Evolutionary conservation across 2,888 invertebrate genomes (phyloP).

Genomic region (Tineola bisselliella): DNA sequence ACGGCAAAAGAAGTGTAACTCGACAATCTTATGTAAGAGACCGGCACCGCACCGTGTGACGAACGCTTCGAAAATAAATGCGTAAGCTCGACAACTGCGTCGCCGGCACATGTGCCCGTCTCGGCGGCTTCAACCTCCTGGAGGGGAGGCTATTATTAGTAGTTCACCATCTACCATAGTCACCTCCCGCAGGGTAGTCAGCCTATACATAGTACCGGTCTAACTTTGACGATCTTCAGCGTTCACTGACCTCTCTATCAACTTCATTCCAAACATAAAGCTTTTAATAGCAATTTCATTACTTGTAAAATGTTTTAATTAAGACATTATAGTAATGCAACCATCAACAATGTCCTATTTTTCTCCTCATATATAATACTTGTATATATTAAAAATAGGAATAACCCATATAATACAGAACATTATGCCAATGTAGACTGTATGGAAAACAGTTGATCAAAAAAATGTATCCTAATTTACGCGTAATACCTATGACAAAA

Average conservation of each 20-base stretch:
- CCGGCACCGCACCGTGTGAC: constrained; percentile 55
- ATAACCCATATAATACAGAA: too few relatives aligned
- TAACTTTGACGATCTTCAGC: constrained; percentile 57
- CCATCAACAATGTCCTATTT: too few relatives aligned
- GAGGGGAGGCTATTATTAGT: constrained; percentile 68
- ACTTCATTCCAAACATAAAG: constrained; percentile 23
- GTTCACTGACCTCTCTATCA: constrained; percentile 52
- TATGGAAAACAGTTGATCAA: too few relatives aligned
- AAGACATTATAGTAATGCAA: too few relatives aligned
- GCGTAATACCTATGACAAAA: too few relatives aligned
- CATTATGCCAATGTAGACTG: too few relatives aligned
- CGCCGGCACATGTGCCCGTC: constrained; percentile 58
- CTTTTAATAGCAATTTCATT: too few relatives aligned
- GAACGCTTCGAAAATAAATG: constrained; percentile 63
- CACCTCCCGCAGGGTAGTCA: constrained; percentile 66
- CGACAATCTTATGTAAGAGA: not conserved
- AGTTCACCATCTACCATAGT: constrained; percentile 61
- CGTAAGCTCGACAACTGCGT: constrained; percentile 15
- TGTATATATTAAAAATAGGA: too few relatives aligned
- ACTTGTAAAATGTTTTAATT: too few relatives aligned
- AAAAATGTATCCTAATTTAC: too few relatives aligned
- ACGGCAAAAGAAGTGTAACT: not conserved
- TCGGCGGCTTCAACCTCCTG: constrained; percentile 49
- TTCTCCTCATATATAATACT: too few relatives aligned
- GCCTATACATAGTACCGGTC: constrained; percentile 61